Conservation (phyloP, 2,888 invertebrate genomes). For the Cotesia congregata region DNA sequence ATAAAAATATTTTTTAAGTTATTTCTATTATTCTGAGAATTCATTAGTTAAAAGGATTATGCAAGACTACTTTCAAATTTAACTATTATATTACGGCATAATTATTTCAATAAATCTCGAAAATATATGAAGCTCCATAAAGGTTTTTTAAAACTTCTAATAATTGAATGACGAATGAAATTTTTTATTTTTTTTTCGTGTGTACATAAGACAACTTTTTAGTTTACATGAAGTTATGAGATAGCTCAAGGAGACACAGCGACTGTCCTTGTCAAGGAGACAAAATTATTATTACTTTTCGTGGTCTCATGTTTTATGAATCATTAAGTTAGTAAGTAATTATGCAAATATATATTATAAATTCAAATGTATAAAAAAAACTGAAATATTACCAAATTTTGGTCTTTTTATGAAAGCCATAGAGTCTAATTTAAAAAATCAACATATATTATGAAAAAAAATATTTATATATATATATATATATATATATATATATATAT, state of each 20-base stretch:
- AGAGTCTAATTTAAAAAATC: background rate
- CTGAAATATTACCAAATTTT: background rate
- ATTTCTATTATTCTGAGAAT: background rate
- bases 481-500: too few relatives aligned
- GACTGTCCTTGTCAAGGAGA: slow-evolving; percentile 2
- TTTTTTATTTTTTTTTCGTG: slow-evolving; percentile 1
- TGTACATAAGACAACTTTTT: background rate
- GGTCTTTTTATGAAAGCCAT: background rate
- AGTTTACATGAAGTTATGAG: background rate
- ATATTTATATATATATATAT: background rate
- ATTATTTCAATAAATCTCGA: slow-evolving; percentile 33
- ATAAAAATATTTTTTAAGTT: background rate
- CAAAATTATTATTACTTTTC: background rate
- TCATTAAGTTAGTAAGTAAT: background rate
- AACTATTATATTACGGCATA: slow-evolving; percentile 12
- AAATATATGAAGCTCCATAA: slow-evolving; percentile 16
- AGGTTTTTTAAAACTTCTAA: slow-evolving; percentile 5
- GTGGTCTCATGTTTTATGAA: background rate
- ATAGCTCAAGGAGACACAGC: slow-evolving; percentile 3
- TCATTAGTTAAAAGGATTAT: background rate
- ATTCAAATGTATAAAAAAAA: background rate
- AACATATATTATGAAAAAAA: background rate
- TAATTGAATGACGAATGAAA: slow-evolving; percentile 25
- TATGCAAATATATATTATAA: background rate
- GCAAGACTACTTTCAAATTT: slow-evolving; percentile 28